Conservation (phyloP, 1,140 invertebrate genomes). For the Drosophila varians region DNA sequence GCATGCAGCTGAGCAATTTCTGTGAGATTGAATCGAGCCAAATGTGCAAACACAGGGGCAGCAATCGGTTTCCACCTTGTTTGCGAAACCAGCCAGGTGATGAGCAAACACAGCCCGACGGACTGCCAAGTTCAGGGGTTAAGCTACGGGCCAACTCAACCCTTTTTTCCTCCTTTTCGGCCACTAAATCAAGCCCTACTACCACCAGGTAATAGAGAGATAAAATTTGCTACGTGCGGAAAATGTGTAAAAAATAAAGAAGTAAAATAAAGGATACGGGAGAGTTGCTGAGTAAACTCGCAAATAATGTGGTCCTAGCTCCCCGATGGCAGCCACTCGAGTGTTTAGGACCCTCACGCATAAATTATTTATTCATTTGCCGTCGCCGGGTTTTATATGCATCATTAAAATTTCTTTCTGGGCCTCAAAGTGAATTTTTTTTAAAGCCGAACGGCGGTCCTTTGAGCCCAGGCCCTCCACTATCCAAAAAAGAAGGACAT, state of each 20-base stretch:
- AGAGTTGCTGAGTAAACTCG: constrained; percentile 26
- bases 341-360: constrained; percentile 52
- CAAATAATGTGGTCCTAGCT: constrained; percentile 49
- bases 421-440: constrained; percentile 38
- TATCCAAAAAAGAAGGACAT: constrained; percentile 14
- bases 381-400: constrained; percentile 52
- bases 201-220: constrained; percentile 74
- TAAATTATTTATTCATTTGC: constrained; percentile 81
- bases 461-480: constrained; percentile 6
- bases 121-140: background rate
- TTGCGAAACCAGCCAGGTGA: constrained; percentile 54
- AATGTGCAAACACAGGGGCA: constrained; percentile 60
- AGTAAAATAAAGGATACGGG: constrained; percentile 6
- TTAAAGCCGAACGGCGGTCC: background rate
- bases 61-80: constrained; percentile 33
- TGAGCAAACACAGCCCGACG: constrained; percentile 58
- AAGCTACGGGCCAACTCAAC: constrained; percentile 1
- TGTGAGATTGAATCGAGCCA: constrained; percentile 52
- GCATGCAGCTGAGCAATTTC: constrained; percentile 49
- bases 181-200: constrained; percentile 39
- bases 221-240: constrained; percentile 77
- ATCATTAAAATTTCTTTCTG: constrained; percentile 65
- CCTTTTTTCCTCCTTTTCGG: constrained; percentile 17
- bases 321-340: constrained; percentile 10
- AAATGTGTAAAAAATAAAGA: constrained; percentile 15